Evolutionary conservation across 2,888 invertebrate species (phyloP), one percentile per base, ranked within the genome.

Genomic region (Eumacrocentrus americanus): DNA sequence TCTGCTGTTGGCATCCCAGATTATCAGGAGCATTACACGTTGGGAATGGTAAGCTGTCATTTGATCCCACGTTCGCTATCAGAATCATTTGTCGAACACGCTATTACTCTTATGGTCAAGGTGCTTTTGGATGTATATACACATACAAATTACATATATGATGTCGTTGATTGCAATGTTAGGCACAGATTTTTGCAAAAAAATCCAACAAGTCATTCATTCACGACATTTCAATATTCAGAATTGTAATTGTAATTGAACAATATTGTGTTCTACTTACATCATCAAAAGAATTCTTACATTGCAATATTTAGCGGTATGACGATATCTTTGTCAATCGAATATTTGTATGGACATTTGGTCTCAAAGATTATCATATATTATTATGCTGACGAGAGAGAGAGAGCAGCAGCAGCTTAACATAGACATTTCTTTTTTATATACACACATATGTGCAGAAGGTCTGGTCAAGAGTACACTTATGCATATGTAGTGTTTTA

Each of bases 1-100:
- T 47, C 40, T 63, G 50, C 59, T 48, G 46, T 59, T 56, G 62
- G 51, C 54, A 63, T 62, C 54, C 58, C 61, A 48, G 63, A 67
- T 62, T 57, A 60, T 52, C 58, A 52, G 51, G 64, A 63, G 50
- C 40, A 55, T 56, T 40, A 65, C 55, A 54, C 64, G 29, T 63
- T 65, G 60, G 67, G 63, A 61, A 65, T 67, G 67, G 67, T 67
- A 59, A 63, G 62, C 61, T 61, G 62, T 46, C 55, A 58, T 57
- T 12, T 50, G n/a, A n/a, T 14, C 9, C 34, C 46, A 18, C 14
- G 20, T 7, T 14, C 14, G n/a, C 16, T 22, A n/a, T 47, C 4
- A 16, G 11, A 6, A 48, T 3, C 9, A 50, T 42, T 40, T 29
- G 29, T 18, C 20, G n/a, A 1, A n/a, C 46, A 46, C 23, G n/a